Evolutionary conservation across 2,797 vertebrate genomes (phyloP).

Genomic region (Pseudochaenichthys georgianus): DNA sequence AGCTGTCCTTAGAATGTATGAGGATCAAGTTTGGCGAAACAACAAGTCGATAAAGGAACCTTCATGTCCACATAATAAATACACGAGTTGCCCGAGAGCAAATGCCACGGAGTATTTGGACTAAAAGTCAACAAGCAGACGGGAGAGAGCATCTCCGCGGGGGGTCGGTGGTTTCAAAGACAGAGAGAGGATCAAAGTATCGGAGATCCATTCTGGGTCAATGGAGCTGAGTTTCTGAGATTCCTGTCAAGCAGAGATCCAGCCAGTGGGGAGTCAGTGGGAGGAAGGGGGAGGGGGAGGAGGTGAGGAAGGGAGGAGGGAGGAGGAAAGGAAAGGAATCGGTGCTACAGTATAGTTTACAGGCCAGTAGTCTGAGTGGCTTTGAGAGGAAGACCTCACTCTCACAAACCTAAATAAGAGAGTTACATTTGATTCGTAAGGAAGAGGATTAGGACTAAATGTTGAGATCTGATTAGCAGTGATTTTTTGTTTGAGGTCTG

Average conservation of each 20-base stretch:
- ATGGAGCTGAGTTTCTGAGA: slow-evolving; percentile 40
- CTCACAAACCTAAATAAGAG: not conserved
- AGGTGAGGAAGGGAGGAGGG: not conserved
- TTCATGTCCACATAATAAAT: slow-evolving; percentile 7
- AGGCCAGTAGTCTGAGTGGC: not conserved
- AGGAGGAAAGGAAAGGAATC: not conserved
- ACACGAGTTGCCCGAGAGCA: not conserved
- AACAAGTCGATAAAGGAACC: not conserved
- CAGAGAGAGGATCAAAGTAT: slow-evolving; percentile 57
- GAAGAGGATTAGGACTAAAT: too few relatives aligned
- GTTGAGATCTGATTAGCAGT: too few relatives aligned
- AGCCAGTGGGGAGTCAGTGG: slow-evolving; percentile 24
- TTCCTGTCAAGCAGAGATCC: slow-evolving; percentile 56
- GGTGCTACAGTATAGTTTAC: not conserved
- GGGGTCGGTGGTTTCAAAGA: slow-evolving; percentile 42
- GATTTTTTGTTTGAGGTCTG: too few relatives aligned
- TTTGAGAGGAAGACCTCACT: not conserved
- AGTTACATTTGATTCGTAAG: too few relatives aligned
- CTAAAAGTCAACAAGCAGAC: slow-evolving; percentile 32
- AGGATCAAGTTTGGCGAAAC: too few relatives aligned
- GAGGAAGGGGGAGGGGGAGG: not conserved
- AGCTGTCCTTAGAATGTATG: too few relatives aligned
- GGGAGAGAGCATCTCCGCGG: slow-evolving; percentile 26
- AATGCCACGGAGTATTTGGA: slow-evolving; percentile 27
- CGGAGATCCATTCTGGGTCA: slow-evolving; percentile 62